Base-by-base conservation (phyloP, 2,113 vertebrate genomes). In the Tupaia chinensis region DNA sequence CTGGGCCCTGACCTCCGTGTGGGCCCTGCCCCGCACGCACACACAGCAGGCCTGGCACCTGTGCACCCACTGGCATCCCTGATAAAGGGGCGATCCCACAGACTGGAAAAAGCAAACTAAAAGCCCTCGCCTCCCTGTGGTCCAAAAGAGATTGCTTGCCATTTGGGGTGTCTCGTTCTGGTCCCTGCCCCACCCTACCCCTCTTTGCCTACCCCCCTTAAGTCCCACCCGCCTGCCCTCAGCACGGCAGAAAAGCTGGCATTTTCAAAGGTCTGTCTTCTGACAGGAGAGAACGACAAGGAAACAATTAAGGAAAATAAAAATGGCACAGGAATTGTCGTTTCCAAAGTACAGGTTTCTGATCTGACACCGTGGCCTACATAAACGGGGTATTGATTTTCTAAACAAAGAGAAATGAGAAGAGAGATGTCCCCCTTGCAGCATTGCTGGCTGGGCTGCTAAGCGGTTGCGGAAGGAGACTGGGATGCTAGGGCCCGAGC, bases 351-450 rank as follows among this genome's bases (percentile, higher is more conserved):
- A 44, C 14, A 7, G 68, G 78, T 29, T 83, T 84, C 85, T 89
- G 91, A 81, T 95, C 89, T 87, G 92, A 80, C 89, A 27, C 89
- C 0, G 58, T 3, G 70, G 56, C 91, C 76, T 65, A 53, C 68
- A 17, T n/a, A 73, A 72, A 85, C 0, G 2, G 83, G 0, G 7
- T 72, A 94, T 74, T 92, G 94, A 95, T 94, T 96, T 96, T 94
- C 78, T 86, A 88, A 97, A 89, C 79, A 79, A 96, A 93, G 83
- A 87, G 63, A 81, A 78, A 81, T 16, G 91, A 87, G 89, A 87
- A 87, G 85, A 90, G 79, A 72, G 61, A 58, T 29, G 87, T 80
- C 58, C 56, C 72, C 25, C 61, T 32, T 0, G 12, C 0, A 25
- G 56, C 27, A 0, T 56, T 4, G 15, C 87, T 0, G 6, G 63